Conservation (phyloP, 2,797 vertebrate genomes). For the Lemur catta region DNA sequence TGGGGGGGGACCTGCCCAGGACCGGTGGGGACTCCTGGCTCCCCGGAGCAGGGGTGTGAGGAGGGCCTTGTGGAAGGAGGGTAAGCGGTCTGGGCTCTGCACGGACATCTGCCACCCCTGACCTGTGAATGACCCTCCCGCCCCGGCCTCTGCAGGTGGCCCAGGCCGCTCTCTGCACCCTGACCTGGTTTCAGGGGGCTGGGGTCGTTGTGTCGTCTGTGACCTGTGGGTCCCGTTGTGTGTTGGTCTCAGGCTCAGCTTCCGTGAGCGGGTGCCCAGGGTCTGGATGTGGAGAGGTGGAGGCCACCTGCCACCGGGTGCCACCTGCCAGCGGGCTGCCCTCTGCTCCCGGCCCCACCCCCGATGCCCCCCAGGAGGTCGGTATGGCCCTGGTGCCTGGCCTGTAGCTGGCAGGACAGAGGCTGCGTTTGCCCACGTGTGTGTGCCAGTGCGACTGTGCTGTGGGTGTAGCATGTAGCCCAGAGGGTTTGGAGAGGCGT, state of each 20-base stretch:
- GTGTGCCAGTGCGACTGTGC: rapidly evolving
- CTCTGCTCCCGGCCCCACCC: not conserved
- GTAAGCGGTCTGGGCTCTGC: not conserved
- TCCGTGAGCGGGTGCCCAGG: not conserved
- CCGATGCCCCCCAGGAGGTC: not conserved
- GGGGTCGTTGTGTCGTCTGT: rapidly evolving
- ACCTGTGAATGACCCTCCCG: not conserved
- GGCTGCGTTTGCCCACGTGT: rapidly evolving
- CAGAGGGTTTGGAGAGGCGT: not conserved
- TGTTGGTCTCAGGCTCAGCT: not conserved
- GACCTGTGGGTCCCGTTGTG: rapidly evolving
- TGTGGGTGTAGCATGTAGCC: not conserved
- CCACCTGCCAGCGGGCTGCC: not conserved
- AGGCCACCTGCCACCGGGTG: not conserved
- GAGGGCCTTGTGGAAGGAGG: not conserved
- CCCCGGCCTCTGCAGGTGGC: too few species aligned
- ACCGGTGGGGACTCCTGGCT: not conserved
- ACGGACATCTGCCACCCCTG: rapidly evolving
- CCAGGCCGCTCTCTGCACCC: not conserved
- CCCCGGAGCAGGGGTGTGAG: not conserved
- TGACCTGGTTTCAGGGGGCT: rapidly evolving
- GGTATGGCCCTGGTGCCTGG: not conserved
- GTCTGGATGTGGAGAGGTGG: too few species aligned
- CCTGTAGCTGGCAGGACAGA: not conserved
- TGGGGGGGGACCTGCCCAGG: rapidly evolving